Percentiles rank a stretch among this genome's conserved stretches.
phyloP scores from a whole-genome alignment of 2,888 invertebrate species.

The Epicampocera succincta region DNA sequence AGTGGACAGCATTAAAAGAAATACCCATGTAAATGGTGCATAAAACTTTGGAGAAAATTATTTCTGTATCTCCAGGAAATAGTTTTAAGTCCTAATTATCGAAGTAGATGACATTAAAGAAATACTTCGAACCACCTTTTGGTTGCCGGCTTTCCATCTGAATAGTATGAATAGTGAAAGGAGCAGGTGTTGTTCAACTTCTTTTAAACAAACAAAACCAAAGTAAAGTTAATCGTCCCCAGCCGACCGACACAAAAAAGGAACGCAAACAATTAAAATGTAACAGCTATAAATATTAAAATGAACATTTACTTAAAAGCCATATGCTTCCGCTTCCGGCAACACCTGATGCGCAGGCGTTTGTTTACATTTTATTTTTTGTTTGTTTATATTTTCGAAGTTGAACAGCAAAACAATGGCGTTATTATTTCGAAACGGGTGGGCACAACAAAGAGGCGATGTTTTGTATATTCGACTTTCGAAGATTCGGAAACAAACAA shows the following conservation, averaged over 20 bases:
- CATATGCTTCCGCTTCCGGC: constrained; percentile 63
- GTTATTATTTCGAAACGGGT: constrained; percentile 64
- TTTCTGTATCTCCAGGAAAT: too few relatives aligned
- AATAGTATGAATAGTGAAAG: neutral
- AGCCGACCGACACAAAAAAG: constrained; percentile 14
- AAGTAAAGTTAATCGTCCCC: constrained; percentile 1
- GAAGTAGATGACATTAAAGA: too few relatives aligned
- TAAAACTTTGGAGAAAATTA: too few relatives aligned
- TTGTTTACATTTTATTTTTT: constrained; percentile 54
- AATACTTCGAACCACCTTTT: neutral
- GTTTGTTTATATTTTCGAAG: constrained; percentile 43
- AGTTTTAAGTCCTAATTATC: too few relatives aligned
- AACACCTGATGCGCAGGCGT: constrained; percentile 54
- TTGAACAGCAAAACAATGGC: constrained; percentile 53
- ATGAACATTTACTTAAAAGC: constrained; percentile 13
- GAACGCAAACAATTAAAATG: constrained; percentile 32
- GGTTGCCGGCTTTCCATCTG: neutral
- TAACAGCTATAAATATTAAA: constrained; percentile 49
- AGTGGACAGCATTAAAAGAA: too few relatives aligned
- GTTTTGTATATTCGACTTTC: neutral
- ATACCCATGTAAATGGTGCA: too few relatives aligned
- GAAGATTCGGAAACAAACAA: neutral
- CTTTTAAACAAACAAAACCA: constrained; percentile 11
- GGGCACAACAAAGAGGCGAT: constrained; percentile 11
- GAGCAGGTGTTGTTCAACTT: constrained; percentile 40